These are phyloP conservation scores for Protonemura montana DNA, from an alignment of 2,888 invertebrate species.

Conservation along the genomic window DNA sequence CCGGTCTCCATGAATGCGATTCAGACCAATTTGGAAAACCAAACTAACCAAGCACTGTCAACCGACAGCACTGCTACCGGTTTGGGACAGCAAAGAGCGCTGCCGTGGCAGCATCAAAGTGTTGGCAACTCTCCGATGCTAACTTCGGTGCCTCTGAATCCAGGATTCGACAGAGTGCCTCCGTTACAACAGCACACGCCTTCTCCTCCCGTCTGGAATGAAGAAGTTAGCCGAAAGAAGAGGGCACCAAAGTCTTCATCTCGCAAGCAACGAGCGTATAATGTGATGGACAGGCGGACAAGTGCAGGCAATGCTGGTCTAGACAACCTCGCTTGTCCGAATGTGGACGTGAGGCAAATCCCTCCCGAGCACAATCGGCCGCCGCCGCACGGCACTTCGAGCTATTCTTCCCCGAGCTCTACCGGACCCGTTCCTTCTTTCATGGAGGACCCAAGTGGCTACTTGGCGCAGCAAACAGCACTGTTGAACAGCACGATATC, in stretches of 20 bases:
- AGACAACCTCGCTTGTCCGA: constrained; percentile 61
- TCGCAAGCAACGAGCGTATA: constrained; percentile 64
- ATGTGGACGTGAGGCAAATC: constrained; percentile 67
- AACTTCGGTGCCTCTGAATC: constrained; percentile 55
- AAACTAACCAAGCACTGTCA: constrained; percentile 12
- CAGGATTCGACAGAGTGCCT: constrained; percentile 72
- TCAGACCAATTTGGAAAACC: not conserved
- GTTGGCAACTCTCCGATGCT: constrained; percentile 34
- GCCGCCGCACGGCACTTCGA: constrained; percentile 52
- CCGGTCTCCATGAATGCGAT: constrained; percentile 8
- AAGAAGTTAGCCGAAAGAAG: constrained; percentile 68
- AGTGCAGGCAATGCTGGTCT: constrained; percentile 36
- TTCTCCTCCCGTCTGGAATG: constrained; percentile 62
- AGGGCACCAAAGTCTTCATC: constrained; percentile 55
- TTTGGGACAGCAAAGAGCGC: constrained; percentile 44
- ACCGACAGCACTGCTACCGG: constrained; percentile 48
- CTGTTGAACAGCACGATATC: constrained; percentile 84
- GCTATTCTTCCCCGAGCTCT: constrained; percentile 55
- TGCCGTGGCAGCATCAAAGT: constrained; percentile 47
- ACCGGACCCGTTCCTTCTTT: constrained; percentile 71
- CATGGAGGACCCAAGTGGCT: constrained; percentile 90
- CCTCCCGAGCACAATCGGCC: constrained; percentile 60
- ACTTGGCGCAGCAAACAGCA: constrained; percentile 89
- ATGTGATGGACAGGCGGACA: constrained; percentile 57
- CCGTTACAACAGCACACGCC: constrained; percentile 76